Base-by-base conservation (phyloP, 1,140 invertebrate genomes). In the Xylocopa sonorina region DNA sequence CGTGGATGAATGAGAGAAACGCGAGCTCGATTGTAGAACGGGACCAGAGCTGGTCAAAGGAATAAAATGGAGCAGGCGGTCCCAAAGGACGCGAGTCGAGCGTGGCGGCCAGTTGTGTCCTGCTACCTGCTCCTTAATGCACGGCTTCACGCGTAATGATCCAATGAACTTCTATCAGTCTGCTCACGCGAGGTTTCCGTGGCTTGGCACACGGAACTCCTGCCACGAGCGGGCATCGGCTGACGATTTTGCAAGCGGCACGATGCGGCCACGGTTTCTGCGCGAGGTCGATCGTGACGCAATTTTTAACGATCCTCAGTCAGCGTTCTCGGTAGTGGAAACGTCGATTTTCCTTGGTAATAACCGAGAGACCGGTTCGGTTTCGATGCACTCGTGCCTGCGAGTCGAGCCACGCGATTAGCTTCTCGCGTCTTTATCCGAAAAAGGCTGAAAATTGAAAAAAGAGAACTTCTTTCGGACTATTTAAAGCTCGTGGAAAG, bases 91-190 rank as follows among this genome's bases (percentile, higher is more conserved):
- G 79, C 38, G 14, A 62, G 71, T 32, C 79, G 55, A 82, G 18
- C 63, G 38, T 50, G 32, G 41, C 32, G 34, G 32, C 32, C 73
- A 58, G 63, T 60, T 62, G 55, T 43, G 62, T 62, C 27, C 50
- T 41, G 64, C 57, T 74, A 73, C 73, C 73, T 55, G 53, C 38
- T 48, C 48, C 73, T 83, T 83, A 83, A 83, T 74, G 80, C 79
- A 78, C 53, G 68, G 55, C 79, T 82, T 83, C 75, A 83, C 69
- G 64, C 81, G 76, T 75, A 83, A 84, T 80, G 81, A 62, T 73
- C 76, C 76, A 74, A 80, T 74, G 69, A 83, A 83, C 69, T 83
- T 79, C 74, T 83, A 83, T 83, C 76, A 84, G 74, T 74, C 51
- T 68, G 66, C 63, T 73, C 80, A 83, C 79, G 81, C 80, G 67